Evolutionary conservation across 2,113 vertebrate genomes (phyloP).

Genomic region (Rhynchomys soricoides): DNA sequence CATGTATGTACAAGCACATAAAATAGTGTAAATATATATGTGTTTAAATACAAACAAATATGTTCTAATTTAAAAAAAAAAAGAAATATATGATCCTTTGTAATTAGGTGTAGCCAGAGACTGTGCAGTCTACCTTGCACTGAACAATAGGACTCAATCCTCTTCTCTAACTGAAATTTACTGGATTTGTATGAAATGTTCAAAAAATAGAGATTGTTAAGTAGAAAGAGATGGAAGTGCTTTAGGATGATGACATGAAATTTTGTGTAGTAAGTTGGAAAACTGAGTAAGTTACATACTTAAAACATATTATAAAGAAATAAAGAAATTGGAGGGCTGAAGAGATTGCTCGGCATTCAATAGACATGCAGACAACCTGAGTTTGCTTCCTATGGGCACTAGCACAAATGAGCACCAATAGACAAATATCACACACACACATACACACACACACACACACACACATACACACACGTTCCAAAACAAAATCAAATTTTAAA

Average conservation of each 20-base stretch:
- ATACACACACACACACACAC: background rate
- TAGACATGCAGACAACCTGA: background rate
- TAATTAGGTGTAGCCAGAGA: background rate
- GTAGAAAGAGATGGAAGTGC: background rate
- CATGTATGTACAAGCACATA: too few species aligned
- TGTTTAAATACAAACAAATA: too few species aligned
- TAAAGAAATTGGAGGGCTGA: background rate
- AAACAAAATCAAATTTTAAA: background rate
- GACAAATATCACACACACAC: background rate
- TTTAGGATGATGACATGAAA: background rate
- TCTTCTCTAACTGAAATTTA: background rate
- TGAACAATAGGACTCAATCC: background rate
- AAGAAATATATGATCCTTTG: background rate
- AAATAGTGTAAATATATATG: too few species aligned
- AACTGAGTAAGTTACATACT: background rate
- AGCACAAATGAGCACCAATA: background rate
- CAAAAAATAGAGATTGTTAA: background rate
- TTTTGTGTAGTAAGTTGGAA: background rate
- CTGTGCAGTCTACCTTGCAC: background rate
- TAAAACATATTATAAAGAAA: background rate
- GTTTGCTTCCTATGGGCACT: background rate
- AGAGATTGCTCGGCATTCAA: too few species aligned
- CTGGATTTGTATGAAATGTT: background rate
- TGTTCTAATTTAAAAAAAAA: too few species aligned
- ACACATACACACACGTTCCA: background rate